These are phyloP conservation scores for Leucopsar rothschildi DNA, from an alignment of 2,113 vertebrate genomes.

Conservation along the genomic window DNA sequence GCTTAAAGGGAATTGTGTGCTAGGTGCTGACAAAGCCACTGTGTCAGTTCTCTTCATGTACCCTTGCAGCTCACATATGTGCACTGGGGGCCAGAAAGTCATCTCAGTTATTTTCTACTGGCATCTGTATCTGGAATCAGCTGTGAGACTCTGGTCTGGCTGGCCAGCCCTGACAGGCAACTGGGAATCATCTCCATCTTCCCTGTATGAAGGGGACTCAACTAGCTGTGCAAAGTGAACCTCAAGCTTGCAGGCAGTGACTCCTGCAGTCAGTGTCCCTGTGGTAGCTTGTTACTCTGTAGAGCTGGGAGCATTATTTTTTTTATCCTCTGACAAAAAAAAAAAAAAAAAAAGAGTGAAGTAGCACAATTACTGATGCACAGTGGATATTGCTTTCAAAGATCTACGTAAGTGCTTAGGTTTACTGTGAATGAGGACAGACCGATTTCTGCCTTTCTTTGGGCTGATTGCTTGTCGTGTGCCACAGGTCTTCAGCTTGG, in stretches of 20 bases:
- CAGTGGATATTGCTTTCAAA: neutral
- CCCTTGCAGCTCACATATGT: neutral
- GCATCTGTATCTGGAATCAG: neutral
- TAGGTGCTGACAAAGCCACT: neutral
- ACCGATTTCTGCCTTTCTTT: neutral
- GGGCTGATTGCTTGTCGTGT: neutral
- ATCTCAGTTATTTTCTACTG: neutral
- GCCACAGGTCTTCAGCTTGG: neutral
- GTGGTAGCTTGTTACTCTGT: neutral
- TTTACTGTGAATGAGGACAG: neutral
- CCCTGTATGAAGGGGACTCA: neutral
- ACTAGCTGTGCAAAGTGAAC: neutral
- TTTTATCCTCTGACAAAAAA: neutral
- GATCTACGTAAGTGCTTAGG: neutral
- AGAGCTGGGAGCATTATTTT: neutral
- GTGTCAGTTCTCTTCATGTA: neutral
- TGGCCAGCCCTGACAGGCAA: rapidly evolving
- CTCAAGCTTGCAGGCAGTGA: neutral
- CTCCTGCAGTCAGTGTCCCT: neutral
- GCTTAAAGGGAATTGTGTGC: neutral
- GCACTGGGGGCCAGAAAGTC: neutral
- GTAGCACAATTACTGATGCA: neutral
- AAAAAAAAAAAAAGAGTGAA: neutral
- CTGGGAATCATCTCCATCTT: neutral
- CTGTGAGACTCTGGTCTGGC: neutral